Base-by-base conservation (phyloP, 2,888 invertebrate species). In the Plebejus argus region DNA sequence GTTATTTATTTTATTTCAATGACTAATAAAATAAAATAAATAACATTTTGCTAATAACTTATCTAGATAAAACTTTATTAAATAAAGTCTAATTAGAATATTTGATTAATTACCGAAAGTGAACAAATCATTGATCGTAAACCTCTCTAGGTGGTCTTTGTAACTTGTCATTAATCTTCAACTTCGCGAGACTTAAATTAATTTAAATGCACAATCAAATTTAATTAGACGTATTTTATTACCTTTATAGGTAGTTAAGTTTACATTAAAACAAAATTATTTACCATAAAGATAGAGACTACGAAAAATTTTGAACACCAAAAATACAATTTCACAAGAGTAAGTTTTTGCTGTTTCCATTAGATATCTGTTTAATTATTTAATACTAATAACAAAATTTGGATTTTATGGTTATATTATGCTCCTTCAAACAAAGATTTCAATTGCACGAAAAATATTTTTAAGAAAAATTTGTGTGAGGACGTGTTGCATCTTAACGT, bases 81-180 rank as follows among this genome's bases (percentile, higher is more conserved):
- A 28, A 66, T 66, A 23, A 66, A 58, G 2, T 58, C 58, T 66
- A 28, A 66, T 58, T 20, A 66, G 23, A 28, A 66, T 10, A 23
- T 28, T 66, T 66, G 61, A 66, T 66, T 12, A 66, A 33, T 66
- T 6, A 15, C 28, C 28, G 66, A 33, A 66, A 33, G 10, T 66
- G 66, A 33, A 66, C 66, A 33, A 66, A 66, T 66, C 66, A 28
- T 66, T 23, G 66, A 66, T 10, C 20, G 20, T 58, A 53, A 8
- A 58, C 23, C 66, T 66, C 28, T 28, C 66, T 33, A 66, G 66
- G 66, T 66, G 66, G 66, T 66, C 66, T 66, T 15, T 28, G 66
- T 66, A 66, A 66, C 28, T 66, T 15, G 18, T 28, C 15, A 66
- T 33, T 66, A 66, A 66, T 66, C 33, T 53, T 33, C 61, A 28